Conservation (phyloP, 2,888 invertebrate species). For the Epinotia bilunana region DNA sequence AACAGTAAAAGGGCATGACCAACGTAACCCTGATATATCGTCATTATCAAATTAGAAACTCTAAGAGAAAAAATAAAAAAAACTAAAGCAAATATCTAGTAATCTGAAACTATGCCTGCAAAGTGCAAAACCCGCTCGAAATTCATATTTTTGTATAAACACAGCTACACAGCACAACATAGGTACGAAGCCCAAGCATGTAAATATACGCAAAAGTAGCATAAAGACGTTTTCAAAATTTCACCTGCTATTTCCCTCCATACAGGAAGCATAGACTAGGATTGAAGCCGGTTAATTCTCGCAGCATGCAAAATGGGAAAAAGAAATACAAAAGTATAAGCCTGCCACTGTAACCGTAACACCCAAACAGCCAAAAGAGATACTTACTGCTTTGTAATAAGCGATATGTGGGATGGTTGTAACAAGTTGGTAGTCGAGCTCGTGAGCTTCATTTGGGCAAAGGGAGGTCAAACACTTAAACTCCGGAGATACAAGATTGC, state of each 20-base stretch:
- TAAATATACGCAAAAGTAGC: constrained; percentile 36
- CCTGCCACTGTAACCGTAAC: constrained; percentile 59
- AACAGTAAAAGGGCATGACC: too few species aligned
- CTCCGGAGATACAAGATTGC: constrained; percentile 80
- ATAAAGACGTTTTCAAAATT: constrained; percentile 43
- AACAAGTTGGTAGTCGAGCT: constrained; percentile 65
- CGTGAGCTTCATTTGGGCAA: constrained; percentile 78
- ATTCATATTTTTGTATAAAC: not conserved
- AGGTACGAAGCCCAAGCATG: not conserved
- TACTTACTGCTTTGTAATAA: constrained; percentile 58
- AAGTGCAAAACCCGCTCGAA: not conserved
- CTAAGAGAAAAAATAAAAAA: too few species aligned
- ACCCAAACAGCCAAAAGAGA: constrained; percentile 54
- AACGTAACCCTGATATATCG: too few species aligned
- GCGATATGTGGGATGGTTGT: constrained; percentile 55
- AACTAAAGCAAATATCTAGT: not conserved
- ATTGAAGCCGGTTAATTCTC: constrained; percentile 76
- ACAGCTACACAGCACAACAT: not conserved
- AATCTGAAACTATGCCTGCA: not conserved
- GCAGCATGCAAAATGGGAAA: constrained; percentile 69
- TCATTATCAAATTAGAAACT: not conserved
- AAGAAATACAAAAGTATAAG: constrained; percentile 77
- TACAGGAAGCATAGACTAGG: constrained; percentile 66
- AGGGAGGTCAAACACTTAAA: constrained; percentile 81
- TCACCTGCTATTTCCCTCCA: constrained; percentile 58